Conservation (phyloP, 2,888 invertebrate genomes). For the Dolomedes plantarius region DNA sequence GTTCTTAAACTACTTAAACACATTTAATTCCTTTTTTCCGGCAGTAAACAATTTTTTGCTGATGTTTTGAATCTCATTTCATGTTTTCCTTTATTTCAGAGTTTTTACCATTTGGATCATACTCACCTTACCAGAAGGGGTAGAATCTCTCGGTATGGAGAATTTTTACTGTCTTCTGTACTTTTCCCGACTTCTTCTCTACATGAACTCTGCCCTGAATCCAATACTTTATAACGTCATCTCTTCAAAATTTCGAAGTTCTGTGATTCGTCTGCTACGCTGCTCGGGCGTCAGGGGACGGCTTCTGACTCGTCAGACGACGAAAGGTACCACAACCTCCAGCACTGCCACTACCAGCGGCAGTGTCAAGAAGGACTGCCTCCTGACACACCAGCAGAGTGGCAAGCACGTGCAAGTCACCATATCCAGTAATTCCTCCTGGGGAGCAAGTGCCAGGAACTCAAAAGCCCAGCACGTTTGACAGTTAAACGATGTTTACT, state of each 20-base stretch:
- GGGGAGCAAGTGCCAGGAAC: neutral
- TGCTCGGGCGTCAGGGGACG: slow-evolving; percentile 40
- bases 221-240: slow-evolving; percentile 93
- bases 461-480: neutral
- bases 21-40: too few species aligned
- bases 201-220: slow-evolving; percentile 93
- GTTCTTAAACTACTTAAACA: too few species aligned
- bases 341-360: slow-evolving; percentile 58
- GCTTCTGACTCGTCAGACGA: slow-evolving; percentile 33
- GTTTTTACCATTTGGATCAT: slow-evolving; percentile 92
- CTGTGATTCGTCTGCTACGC: slow-evolving; percentile 78
- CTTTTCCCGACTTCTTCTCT: slow-evolving; percentile 90
- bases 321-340: slow-evolving; percentile 63
- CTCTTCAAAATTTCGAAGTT: slow-evolving; percentile 90
- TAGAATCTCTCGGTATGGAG: slow-evolving; percentile 85
- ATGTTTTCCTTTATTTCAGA: slow-evolving; percentile 75
- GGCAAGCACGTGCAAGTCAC: slow-evolving; percentile 25
- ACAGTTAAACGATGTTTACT: neutral
- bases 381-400: slow-evolving; percentile 20
- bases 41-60: too few species aligned
- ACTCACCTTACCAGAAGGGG: slow-evolving; percentile 83
- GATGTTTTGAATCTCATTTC: too few species aligned
- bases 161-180: slow-evolving; percentile 89
- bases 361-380: slow-evolving; percentile 37
- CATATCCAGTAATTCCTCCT: neutral